A percentile compares a stretch with the other conserved stretches of the same genome.
phyloP scores from a whole-genome alignment of 1,140 invertebrate genomes.

The Druon quercuslanigerum region DNA sequence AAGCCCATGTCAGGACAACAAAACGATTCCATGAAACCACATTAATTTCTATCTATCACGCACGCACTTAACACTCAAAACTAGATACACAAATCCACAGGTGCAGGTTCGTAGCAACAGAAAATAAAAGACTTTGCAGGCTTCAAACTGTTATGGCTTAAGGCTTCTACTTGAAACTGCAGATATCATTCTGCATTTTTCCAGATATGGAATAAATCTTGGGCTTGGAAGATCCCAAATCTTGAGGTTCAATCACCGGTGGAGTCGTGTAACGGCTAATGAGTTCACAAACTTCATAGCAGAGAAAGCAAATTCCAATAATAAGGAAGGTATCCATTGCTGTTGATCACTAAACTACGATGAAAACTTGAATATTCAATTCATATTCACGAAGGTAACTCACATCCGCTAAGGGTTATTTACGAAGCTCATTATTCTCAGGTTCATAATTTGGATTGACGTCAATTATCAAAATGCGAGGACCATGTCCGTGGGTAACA shows the following conservation, averaged over 20 bases:
- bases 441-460: too few species aligned
- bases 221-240: conserved; percentile 48
- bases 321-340: conserved; percentile 77
- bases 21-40: too few species aligned
- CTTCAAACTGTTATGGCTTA: not conserved
- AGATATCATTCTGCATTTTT: conserved; percentile 54
- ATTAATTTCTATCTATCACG: too few species aligned
- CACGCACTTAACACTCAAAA: too few species aligned
- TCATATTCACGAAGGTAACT: too few species aligned
- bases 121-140: too few species aligned
- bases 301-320: conserved; percentile 76
- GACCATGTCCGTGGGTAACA: not conserved
- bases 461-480: not conserved
- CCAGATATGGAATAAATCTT: conserved; percentile 70
- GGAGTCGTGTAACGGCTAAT: conserved; percentile 67
- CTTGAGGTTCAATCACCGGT: conserved; percentile 53
- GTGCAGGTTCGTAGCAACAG: too few species aligned
- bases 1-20: too few species aligned
- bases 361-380: not conserved
- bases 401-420: too few species aligned
- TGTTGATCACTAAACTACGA: not conserved
- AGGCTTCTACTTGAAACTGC: conserved; percentile 53
- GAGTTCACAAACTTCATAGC: conserved; percentile 77
- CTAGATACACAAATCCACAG: too few species aligned
- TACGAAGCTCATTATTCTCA: too few species aligned